A percentile compares a stretch with the other conserved stretches of the same genome.
Conservation (phyloP, 2,113 vertebrate species). For the Mesoclemmys tuberculata region DNA sequence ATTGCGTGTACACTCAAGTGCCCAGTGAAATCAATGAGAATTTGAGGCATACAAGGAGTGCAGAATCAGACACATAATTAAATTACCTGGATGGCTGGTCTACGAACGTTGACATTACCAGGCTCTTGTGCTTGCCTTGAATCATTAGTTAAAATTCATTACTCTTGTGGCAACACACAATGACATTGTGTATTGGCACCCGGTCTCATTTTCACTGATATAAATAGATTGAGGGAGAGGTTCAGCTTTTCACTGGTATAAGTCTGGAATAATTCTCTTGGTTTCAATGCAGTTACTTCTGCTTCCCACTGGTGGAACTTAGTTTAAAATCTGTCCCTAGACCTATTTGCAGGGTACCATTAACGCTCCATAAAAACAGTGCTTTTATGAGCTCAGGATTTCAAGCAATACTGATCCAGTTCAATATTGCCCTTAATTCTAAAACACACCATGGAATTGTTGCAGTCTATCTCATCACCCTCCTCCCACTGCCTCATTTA, state of each 20-base stretch:
- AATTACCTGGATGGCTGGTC: background rate
- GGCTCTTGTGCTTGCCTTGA: background rate
- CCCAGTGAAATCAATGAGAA: background rate
- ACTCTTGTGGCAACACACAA: background rate
- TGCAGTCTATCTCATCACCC: background rate
- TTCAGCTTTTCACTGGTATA: background rate
- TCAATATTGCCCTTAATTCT: background rate
- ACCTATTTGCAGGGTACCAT: background rate
- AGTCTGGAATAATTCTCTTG: background rate
- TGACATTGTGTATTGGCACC: background rate
- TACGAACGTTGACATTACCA: background rate
- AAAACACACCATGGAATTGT: background rate
- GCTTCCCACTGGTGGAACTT: background rate
- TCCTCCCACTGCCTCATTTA: background rate
- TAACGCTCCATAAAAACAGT: background rate
- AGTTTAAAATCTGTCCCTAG: background rate
- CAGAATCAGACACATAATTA: background rate
- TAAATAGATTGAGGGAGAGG: background rate
- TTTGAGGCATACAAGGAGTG: background rate
- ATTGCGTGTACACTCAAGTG: background rate
- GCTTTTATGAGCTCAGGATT: background rate
- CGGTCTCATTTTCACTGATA: background rate
- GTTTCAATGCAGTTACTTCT: background rate
- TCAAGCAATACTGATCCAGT: background rate
- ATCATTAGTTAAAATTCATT: background rate